Evolutionary conservation across 2,113 vertebrate species (phyloP).

Genomic region (Dipodomys merriami): DNA sequence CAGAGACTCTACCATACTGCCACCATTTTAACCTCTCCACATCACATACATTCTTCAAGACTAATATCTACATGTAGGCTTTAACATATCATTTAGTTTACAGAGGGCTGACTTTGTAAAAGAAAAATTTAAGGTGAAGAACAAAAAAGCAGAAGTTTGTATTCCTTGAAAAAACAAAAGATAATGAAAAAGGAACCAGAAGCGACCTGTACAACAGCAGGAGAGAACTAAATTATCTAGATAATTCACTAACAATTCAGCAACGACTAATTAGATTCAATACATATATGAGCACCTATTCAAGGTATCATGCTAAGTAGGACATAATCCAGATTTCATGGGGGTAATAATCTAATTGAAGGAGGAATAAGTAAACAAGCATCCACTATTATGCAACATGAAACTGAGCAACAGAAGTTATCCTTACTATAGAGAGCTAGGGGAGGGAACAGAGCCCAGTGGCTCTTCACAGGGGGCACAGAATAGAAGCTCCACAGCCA

Average conservation of each 20-base stretch:
- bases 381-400: neutral
- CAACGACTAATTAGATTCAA: neutral
- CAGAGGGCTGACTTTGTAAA: constrained; percentile 7
- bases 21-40: neutral
- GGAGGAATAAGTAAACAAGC: constrained; percentile 8
- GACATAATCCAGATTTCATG: neutral
- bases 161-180: constrained; percentile 34
- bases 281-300: neutral
- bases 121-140: neutral
- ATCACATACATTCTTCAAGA: neutral
- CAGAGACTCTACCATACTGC: neutral
- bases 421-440: neutral
- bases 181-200: constrained; percentile 18
- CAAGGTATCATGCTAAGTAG: neutral
- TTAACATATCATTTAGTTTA: constrained; percentile 14
- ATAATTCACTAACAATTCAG: constrained; percentile 25
- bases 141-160: neutral
- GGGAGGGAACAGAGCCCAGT: neutral
- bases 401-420: neutral
- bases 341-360: neutral
- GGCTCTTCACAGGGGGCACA: neutral
- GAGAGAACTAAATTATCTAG: constrained; percentile 26
- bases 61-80: neutral
- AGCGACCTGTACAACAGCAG: neutral
- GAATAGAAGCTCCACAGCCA: neutral